phyloP scores from a whole-genome alignment of 2,113 vertebrate genomes.

The Cyanoramphus novaezelandiae region DNA sequence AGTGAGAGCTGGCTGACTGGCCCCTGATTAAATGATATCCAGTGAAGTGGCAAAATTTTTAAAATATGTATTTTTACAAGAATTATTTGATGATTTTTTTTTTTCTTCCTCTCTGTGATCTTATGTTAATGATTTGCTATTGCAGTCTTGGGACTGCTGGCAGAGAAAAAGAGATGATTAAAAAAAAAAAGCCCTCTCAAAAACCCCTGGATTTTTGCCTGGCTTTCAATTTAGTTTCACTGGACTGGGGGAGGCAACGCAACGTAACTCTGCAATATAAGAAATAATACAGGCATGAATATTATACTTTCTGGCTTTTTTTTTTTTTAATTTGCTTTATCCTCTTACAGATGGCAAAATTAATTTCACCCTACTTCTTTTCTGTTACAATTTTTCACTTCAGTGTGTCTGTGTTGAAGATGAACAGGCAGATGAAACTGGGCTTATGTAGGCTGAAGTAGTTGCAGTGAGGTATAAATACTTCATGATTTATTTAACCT shows the following conservation, averaged over 20 bases:
- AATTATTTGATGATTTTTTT: background rate
- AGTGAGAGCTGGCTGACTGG: background rate
- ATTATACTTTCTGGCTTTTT: background rate
- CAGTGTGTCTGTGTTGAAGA: background rate
- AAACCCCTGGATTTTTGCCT: background rate
- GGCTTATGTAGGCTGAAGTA: background rate
- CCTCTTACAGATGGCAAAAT: background rate
- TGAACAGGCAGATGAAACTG: background rate
- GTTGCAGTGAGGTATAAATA: conserved; percentile 1
- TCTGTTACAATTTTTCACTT: background rate
- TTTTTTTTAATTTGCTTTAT: background rate
- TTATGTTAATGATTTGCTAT: background rate
- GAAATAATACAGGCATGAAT: background rate
- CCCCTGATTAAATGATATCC: background rate
- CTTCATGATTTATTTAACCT: conserved; percentile 52
- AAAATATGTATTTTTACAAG: background rate
- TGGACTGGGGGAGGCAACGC: background rate
- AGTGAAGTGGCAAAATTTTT: background rate
- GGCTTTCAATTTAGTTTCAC: background rate
- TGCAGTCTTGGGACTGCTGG: background rate
- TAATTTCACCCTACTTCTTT: background rate
- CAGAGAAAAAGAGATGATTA: background rate
- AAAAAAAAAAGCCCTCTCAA: rapidly evolving
- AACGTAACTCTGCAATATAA: background rate
- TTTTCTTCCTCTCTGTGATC: background rate